phyloP scores from a whole-genome alignment of 1,140 invertebrate genomes.

The Aplysia californica region DNA sequence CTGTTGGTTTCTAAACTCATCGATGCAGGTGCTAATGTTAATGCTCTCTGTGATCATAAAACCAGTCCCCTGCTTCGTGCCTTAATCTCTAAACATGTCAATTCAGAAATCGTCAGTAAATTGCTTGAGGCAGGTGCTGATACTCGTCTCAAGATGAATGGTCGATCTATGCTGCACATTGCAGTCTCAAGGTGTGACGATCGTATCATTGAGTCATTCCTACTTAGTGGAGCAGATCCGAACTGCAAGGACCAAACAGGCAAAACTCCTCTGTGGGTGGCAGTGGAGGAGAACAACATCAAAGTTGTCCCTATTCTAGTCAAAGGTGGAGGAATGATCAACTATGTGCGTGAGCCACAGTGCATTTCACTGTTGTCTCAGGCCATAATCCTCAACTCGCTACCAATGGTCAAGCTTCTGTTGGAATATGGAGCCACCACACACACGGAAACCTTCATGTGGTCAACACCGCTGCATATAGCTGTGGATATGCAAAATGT shows the following conservation, averaged over 20 bases:
- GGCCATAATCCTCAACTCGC: conserved; percentile 9
- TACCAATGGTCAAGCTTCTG: conserved; percentile 20
- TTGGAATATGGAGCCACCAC: conserved; percentile 5
- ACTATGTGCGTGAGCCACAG: conserved; percentile 27
- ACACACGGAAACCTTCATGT: conserved; percentile 22
- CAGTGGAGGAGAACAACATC: conserved; percentile 41
- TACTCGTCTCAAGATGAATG: conserved; percentile 34
- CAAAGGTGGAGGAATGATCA: conserved; percentile 34
- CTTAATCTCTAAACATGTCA: conserved; percentile 35
- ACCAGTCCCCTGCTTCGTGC: conserved; percentile 41
- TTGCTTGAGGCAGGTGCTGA: conserved; percentile 47
- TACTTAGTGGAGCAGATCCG: conserved; percentile 41
- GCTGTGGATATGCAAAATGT: conserved; percentile 22
- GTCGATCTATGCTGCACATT: conserved; percentile 41
- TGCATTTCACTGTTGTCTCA: conserved; percentile 18
- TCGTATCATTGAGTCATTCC: conserved; percentile 39
- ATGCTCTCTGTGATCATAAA: conserved; percentile 28
- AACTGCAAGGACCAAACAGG: conserved; percentile 36
- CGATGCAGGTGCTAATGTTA: conserved; percentile 44
- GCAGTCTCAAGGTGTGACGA: conserved; percentile 49
- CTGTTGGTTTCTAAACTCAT: conserved; percentile 33
- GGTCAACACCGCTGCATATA: conserved; percentile 25
- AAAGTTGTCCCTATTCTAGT: conserved; percentile 38
- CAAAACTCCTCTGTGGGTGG: conserved; percentile 37
- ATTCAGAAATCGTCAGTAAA: conserved; percentile 37